Percentiles rank a stretch among this genome's conserved stretches.
Evolutionary conservation across 2,113 vertebrate species (phyloP).

Genomic region (Peromyscus maniculatus): DNA sequence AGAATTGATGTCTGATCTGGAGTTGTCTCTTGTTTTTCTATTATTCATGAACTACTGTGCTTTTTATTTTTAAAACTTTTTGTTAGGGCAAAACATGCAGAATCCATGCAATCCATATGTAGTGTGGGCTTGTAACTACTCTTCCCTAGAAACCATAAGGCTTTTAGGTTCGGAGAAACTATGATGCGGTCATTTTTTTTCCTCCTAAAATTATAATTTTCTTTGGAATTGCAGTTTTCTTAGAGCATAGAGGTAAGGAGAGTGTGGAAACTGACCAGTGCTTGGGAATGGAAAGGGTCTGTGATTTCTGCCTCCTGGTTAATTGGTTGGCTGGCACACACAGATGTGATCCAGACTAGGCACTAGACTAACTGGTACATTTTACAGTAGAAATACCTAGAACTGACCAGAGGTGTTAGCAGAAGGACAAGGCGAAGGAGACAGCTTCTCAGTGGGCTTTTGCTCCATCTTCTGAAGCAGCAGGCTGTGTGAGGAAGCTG

Average conservation of each 20-base stretch:
- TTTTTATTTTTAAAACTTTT: background rate
- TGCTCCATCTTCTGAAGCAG: background rate
- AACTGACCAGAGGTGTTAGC: background rate
- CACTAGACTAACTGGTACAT: background rate
- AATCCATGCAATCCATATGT: constrained; percentile 43
- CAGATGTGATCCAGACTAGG: background rate
- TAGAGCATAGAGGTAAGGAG: background rate
- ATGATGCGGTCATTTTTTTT: constrained; percentile 64
- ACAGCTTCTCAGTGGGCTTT: background rate
- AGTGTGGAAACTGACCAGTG: background rate
- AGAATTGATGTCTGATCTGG: constrained; percentile 18
- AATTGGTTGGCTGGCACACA: background rate
- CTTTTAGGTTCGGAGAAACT: constrained; percentile 60
- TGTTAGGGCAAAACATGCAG: constrained; percentile 42
- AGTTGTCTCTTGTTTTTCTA: constrained; percentile 8
- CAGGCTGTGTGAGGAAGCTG: background rate
- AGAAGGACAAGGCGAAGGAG: background rate
- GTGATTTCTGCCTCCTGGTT: background rate
- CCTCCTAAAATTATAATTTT: constrained; percentile 59
- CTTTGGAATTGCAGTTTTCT: constrained; percentile 55
- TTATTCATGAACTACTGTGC: constrained; percentile 34
- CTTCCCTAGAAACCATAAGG: constrained; percentile 51
- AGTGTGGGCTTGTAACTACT: constrained; percentile 43
- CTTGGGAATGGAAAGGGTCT: background rate
- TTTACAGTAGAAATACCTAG: background rate